Conservation (phyloP, 2,113 vertebrate species). For the Ailuropoda melanoleuca region DNA sequence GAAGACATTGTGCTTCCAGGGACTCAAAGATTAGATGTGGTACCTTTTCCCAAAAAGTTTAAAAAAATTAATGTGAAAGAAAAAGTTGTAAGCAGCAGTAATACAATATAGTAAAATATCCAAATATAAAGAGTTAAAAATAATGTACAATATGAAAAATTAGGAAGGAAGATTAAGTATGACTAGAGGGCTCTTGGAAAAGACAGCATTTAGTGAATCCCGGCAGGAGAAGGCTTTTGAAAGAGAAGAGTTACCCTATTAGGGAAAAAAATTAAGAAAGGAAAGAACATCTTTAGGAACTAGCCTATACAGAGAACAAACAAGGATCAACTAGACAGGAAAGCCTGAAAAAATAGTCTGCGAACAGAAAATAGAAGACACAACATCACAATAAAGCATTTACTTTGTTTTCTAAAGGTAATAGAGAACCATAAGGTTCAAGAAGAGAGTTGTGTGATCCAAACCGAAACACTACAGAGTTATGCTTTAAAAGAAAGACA, state of each 20-base stretch:
- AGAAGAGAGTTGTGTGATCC: neutral
- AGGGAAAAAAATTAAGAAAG: neutral
- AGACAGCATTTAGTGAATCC: neutral
- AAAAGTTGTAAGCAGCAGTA: conserved; percentile 11
- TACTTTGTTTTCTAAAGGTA: conserved; percentile 32
- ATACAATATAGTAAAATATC: neutral
- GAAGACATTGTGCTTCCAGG: neutral
- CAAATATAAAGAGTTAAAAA: neutral
- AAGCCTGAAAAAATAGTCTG: neutral
- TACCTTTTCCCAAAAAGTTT: neutral
- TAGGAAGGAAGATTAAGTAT: conserved; percentile 6
- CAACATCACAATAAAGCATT: neutral
- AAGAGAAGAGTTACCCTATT: neutral
- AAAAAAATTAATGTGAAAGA: conserved; percentile 18
- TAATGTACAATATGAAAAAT: neutral
- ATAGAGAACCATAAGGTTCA: neutral
- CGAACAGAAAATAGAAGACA: neutral
- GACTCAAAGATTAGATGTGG: neutral
- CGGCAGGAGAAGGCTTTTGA: neutral
- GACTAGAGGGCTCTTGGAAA: neutral
- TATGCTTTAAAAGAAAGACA: neutral
- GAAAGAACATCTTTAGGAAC: neutral
- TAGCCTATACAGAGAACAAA: neutral
- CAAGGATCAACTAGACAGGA: neutral
- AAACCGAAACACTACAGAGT: neutral